A percentile compares a stretch with the other conserved stretches of the same genome.
phyloP scores from a whole-genome alignment of 2,888 invertebrate genomes.

The Drosophila borborema region DNA sequence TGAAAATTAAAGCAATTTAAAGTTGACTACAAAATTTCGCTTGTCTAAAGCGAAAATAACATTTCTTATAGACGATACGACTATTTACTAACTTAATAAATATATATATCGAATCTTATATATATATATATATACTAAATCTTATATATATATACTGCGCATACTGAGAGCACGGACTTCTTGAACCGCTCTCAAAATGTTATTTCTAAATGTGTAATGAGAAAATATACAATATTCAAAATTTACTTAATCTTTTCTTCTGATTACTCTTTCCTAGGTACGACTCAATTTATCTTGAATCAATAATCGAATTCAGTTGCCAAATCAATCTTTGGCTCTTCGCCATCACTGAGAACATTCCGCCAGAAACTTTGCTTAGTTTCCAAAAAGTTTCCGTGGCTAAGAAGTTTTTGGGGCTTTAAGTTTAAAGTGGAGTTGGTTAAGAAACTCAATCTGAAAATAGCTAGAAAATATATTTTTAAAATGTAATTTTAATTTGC shows the following conservation, averaged over 20 bases:
- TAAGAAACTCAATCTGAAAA: neutral
- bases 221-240: conserved; percentile 33
- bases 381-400: conserved; percentile 3
- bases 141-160: conserved; percentile 11
- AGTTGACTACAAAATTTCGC: conserved; percentile 13
- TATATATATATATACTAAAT: neutral
- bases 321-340: neutral
- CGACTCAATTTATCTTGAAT: neutral
- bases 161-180: conserved; percentile 12
- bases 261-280: neutral
- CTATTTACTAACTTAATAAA: conserved; percentile 32
- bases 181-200: conserved; percentile 45
- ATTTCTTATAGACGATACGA: conserved; percentile 37
- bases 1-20: conserved; percentile 40
- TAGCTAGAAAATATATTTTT: conserved; percentile 4
- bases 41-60: conserved; percentile 13
- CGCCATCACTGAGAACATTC: neutral
- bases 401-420: conserved; percentile 7
- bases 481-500: neutral
- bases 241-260: neutral
- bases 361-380: neutral
- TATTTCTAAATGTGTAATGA: conserved; percentile 60
- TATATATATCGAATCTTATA: neutral
- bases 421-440: neutral
- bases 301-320: neutral